These are phyloP conservation scores for Otolemur garnettii DNA, from an alignment of 2,113 vertebrate species.

Conservation along the genomic window DNA sequence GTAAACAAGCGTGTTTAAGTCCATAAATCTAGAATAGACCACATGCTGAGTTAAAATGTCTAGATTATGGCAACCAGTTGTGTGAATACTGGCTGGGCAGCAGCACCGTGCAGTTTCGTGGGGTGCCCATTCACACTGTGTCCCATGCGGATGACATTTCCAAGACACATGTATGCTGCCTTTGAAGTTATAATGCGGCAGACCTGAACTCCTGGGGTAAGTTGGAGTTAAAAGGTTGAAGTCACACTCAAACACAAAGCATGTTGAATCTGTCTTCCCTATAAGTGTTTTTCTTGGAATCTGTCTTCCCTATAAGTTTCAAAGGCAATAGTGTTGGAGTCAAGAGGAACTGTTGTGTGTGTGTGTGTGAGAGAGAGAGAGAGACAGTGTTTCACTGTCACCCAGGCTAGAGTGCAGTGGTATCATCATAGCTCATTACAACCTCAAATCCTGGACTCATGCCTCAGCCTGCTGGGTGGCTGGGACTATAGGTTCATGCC, in stretches of 20 bases:
- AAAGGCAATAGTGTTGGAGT: background rate
- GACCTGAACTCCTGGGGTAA: background rate
- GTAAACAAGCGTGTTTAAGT: background rate
- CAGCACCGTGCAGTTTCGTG: background rate
- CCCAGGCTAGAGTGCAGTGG: too few relatives aligned
- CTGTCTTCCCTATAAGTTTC: background rate
- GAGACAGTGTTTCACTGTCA: too few relatives aligned
- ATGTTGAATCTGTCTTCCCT: background rate
- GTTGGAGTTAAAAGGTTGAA: background rate
- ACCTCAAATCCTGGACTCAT: too few relatives aligned
- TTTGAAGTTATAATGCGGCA: background rate
- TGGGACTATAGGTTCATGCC: too few relatives aligned
- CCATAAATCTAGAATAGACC: background rate
- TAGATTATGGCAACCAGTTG: background rate
- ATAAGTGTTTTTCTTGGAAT: background rate
- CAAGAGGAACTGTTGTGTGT: background rate
- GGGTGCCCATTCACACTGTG: rapidly evolving
- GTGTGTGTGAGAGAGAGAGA: too few relatives aligned
- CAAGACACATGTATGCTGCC: background rate
- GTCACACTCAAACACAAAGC: background rate
- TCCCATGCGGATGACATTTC: background rate
- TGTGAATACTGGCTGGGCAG: too few relatives aligned
- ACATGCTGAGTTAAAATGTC: background rate
- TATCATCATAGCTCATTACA: too few relatives aligned
- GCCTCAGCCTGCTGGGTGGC: too few relatives aligned